These are phyloP conservation scores for Allolobophora icterica DNA, from an alignment of 2,888 invertebrate species.

Conservation along the genomic window DNA sequence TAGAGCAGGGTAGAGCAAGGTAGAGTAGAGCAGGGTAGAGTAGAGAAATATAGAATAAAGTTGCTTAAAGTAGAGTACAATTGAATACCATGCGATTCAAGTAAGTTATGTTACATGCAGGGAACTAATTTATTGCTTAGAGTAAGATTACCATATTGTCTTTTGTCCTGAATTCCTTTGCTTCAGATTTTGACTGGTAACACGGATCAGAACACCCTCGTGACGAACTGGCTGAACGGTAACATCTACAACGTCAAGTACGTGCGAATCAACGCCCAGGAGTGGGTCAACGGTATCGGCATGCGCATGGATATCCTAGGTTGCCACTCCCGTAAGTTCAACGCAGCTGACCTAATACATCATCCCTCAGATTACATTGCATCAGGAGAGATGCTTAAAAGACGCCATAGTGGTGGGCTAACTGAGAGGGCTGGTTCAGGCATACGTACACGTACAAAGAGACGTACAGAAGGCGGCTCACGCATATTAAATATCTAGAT, in stretches of 20 bases:
- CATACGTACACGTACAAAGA: too few species aligned
- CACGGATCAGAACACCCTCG: constrained; percentile 48
- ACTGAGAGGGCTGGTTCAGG: too few species aligned
- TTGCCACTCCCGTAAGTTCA: constrained; percentile 51
- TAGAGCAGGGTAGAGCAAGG: background rate
- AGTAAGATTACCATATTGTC: background rate
- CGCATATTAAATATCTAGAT: too few species aligned
- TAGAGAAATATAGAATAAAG: background rate
- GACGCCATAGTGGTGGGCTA: background rate
- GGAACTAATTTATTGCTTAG: background rate
- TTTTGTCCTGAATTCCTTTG: background rate
- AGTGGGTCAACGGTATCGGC: constrained; percentile 47
- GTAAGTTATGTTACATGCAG: background rate
- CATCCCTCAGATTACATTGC: background rate
- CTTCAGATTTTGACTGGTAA: constrained; percentile 48
- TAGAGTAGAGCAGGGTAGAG: background rate
- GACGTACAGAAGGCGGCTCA: too few species aligned
- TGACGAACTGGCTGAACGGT: constrained; percentile 52
- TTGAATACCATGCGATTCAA: too few species aligned
- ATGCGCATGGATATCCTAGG: constrained; percentile 54
- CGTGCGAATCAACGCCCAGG: constrained; percentile 48
- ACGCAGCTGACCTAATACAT: background rate
- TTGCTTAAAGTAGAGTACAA: background rate
- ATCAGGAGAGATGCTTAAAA: background rate
- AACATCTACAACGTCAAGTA: constrained; percentile 49